Conservation (phyloP, 2,797 vertebrate species). For the Cossypha caffra region DNA sequence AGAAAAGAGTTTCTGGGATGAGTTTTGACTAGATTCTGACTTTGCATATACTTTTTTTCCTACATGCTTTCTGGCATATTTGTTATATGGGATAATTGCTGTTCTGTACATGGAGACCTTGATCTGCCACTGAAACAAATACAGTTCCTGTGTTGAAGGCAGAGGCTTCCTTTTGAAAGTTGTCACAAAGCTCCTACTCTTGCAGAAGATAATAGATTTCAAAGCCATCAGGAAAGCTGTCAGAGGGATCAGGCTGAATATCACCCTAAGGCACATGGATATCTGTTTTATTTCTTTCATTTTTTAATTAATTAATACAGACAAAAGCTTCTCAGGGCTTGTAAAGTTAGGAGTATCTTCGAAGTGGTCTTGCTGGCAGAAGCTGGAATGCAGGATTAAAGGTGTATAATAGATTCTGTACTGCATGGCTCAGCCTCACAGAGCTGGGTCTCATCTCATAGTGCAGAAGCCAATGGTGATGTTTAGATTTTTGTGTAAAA, state of each 20-base stretch:
- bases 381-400: background rate
- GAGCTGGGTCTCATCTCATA: background rate
- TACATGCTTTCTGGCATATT: background rate
- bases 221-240: background rate
- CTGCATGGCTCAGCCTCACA: background rate
- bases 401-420: background rate
- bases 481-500: background rate
- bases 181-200: background rate
- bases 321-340: constrained; percentile 14
- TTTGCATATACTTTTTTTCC: background rate
- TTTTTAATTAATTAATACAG: background rate
- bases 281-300: background rate
- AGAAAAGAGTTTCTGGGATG: background rate
- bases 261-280: background rate
- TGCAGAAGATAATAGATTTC: constrained; percentile 7
- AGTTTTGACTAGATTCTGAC: background rate
- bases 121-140: constrained; percentile 6
- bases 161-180: background rate
- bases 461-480: background rate
- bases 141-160: background rate
- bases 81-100: background rate
- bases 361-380: background rate
- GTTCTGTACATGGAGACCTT: background rate
- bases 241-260: background rate
- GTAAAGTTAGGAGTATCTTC: background rate